Evolutionary conservation across 64 coral and sea anemone species (phyloP), one percentile per base, ranked within the genome.

Genomic region (Stylophora pistillata): DNA sequence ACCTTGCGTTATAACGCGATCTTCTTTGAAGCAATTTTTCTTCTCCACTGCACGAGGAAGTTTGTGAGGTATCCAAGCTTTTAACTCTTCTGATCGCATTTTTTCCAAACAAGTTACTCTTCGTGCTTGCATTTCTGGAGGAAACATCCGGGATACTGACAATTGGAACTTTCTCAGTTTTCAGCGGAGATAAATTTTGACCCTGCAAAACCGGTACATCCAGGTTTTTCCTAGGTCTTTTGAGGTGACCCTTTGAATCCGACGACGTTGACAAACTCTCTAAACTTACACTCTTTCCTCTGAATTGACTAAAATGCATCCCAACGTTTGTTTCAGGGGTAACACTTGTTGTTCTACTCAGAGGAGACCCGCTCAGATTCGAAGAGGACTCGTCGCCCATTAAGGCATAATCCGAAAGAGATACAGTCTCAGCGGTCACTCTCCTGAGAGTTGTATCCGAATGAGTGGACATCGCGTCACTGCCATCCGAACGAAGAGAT

Each of bases 241-340:
- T 68, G 32, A 11, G 62, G 13, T 52, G 23, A 31, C 15, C 33
- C 69, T 62, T 65, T 53, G 15, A 2, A 23, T 23, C 58, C 34
- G 80, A 68, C 11, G 34, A 69, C 21, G 34, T 14, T 13, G 61
- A 4, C 11, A 84, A 27, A 62, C 80, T 84, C 21, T 41, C 80
- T 63, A 84, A 84, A 84, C 80, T 84, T 54, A 63, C 33, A 84
- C 61, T 84, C 33, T 69, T 27, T 23, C 80, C 62, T 53, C 16
- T 69, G 0, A 41, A 13, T 21, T 68, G 31, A n/a, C 29, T 84
- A 4, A 69, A 5, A 53, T 15, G 33, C 80, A 68, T 26, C 10
- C 37, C 17, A 9, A 26, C 26, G 20, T 53, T 84, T 70, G 33
- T 20, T 65, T 70, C 80, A 10, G 16, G 28, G n/a, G 69, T 10